Conservation (phyloP, 2,113 vertebrate species). For the Pseudopodoces humilis region DNA sequence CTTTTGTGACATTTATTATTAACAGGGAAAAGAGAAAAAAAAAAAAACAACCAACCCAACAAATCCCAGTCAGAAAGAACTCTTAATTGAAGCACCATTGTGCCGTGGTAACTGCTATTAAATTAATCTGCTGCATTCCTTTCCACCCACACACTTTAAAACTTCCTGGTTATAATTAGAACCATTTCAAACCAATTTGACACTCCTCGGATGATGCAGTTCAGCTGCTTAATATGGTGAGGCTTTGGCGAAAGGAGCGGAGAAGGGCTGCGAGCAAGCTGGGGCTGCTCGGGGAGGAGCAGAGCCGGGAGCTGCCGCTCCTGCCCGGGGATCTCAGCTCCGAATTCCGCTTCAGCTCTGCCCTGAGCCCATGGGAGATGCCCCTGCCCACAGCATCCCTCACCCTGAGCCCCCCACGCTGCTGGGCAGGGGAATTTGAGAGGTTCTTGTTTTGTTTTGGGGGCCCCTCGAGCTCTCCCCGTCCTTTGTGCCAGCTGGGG, state of each 20-base stretch:
- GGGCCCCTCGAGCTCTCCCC: neutral
- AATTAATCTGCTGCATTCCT: slow-evolving; percentile 76
- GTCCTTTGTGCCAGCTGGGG: neutral
- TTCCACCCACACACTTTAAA: slow-evolving; percentile 69
- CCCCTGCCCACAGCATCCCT: neutral
- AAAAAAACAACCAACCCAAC: neutral
- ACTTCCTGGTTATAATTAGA: slow-evolving; percentile 77
- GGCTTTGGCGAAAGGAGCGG: slow-evolving; percentile 23
- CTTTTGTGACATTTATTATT: slow-evolving; percentile 64
- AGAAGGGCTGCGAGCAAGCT: slow-evolving; percentile 28
- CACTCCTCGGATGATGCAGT: slow-evolving; percentile 45
- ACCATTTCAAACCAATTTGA: slow-evolving; percentile 69
- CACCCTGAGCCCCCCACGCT: accelerated
- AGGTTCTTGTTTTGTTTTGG: accelerated
- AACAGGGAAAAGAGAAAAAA: neutral
- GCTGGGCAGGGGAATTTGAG: neutral
- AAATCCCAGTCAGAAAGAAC: slow-evolving; percentile 19
- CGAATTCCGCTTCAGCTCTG: neutral
- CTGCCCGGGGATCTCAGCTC: accelerated
- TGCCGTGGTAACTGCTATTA: slow-evolving; percentile 71
- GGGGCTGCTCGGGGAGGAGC: neutral
- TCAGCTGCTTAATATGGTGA: slow-evolving; percentile 58
- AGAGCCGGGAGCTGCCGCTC: neutral
- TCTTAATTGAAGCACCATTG: slow-evolving; percentile 70
- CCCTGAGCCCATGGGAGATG: neutral